phyloP scores from a whole-genome alignment of 2,888 invertebrate species.

The Parelbella ahira region DNA sequence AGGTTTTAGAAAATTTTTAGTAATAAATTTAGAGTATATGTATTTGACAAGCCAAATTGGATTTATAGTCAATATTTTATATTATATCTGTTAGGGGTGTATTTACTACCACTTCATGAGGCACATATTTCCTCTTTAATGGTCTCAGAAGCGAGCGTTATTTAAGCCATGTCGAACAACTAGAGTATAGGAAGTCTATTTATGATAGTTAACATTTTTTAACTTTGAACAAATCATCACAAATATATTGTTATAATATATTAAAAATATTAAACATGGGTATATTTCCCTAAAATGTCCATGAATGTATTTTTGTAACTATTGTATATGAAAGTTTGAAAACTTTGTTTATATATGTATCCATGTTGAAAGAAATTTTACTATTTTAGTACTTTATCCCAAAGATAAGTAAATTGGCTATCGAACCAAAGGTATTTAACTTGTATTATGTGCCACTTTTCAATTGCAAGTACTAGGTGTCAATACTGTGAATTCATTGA shows the following conservation, averaged over 20 bases:
- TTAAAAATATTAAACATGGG: constrained; percentile 7
- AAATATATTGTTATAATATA: constrained; percentile 13
- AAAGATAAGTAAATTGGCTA: constrained; percentile 55
- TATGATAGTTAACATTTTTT: constrained; percentile 17
- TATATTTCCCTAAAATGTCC: constrained; percentile 5
- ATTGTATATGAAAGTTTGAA: constrained; percentile 18
- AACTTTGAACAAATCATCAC: constrained; percentile 26
- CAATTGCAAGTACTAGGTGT: constrained; percentile 61
- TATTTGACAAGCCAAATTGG: constrained; percentile 35
- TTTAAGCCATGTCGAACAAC: constrained; percentile 57
- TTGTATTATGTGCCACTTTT: constrained; percentile 61
- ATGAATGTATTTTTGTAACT: constrained; percentile 12
- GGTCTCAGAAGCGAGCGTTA: constrained; percentile 50
- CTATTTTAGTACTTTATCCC: constrained; percentile 30
- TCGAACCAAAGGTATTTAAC: constrained; percentile 65
- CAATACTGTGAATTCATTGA: constrained; percentile 52
- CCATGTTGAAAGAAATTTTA: constrained; percentile 14
- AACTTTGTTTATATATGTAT: constrained; percentile 18
- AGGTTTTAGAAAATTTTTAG: constrained; percentile 46
- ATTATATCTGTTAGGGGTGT: constrained; percentile 19
- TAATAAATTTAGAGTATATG: constrained; percentile 33
- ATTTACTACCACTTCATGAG: constrained; percentile 27
- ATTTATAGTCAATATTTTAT: constrained; percentile 34
- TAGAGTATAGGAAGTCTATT: constrained; percentile 35
- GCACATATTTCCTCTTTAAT: constrained; percentile 39